Base-by-base conservation (phyloP, 1,140 invertebrate species). In the Danaus plexippus region DNA sequence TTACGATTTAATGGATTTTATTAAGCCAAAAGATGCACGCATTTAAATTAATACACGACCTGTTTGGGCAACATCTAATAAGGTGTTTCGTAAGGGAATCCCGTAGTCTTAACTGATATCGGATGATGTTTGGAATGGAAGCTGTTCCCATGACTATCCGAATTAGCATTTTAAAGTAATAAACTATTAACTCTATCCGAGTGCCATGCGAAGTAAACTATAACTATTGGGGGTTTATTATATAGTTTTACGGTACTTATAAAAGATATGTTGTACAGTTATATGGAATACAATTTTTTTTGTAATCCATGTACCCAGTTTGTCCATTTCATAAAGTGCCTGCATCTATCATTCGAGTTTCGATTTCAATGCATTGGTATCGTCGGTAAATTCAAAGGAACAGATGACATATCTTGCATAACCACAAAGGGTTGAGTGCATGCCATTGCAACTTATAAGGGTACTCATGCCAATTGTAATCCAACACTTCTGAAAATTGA, bases 381-480 rank as follows among this genome's bases (percentile, higher is more conserved):
- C 53, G 72, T 78, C 80, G 80, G 82, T 68, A 57, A 68, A 71
- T 61, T 79, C 75, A 83, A 83, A 84, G 76, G 59, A 51, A 73
- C 82, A 81, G 79, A 81, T 85, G 82, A 85, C 75, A 71, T 78
- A 78, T 80, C 71, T 85, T 83, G 80, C 79, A 82, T 80, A 85
- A 85, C 63, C 63, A 76, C 79, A 73, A 82, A 85, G 74, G 82
- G 77, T 82, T 73, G 69, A 78, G 69, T 85, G 79, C 79, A 81
- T 75, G 59, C 71, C 73, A 52, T 71, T 83, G 80, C 82, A 81
- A 83, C 73, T 71, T 71, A 85, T 86, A 84, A 74, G 82, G 82
- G 82, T 63, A 80, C 69, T 79, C 58, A 77, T 70, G 77, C 77
- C 76, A 82, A 75, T 75, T 68, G 78, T 75, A 85, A 83, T 63